Evolutionary conservation across 2,888 invertebrate genomes (phyloP), one percentile per base, ranked within the genome.

Genomic region (Rapana venosa): DNA sequence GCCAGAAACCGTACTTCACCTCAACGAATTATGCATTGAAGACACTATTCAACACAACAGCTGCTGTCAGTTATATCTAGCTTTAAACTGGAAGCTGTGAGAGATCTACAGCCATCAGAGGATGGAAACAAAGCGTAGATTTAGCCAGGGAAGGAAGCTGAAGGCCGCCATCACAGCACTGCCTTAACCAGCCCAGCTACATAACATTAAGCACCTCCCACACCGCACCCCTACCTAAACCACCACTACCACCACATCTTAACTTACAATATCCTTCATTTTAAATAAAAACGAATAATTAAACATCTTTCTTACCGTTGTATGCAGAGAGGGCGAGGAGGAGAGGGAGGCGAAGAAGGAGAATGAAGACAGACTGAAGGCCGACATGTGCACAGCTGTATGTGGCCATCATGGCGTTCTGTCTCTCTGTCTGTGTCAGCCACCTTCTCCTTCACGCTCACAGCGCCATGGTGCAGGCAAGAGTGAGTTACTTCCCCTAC

Each of bases 331-430:
- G 30, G 30, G 20, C 30, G 58, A 85, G 26, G 5, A 56, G 8
- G 8, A 85, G 58, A 30, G n/a, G 30, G 35, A 58, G n/a, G n/a
- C 58, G 32, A 13, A 85, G 56, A 30, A 85, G 84, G 58, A 58
- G 36, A 85, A 58, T 20, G 58, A 56, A 85, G 84, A 85, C 15
- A 56, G 84, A 58, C 22, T 58, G 47, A 47, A 47, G 35, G 30
- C 58, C n/a, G 58, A 85, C 84, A 58, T 36, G 11, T 58, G 26
- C 84, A 85, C 58, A 85, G 58, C 56, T 58, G 58, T 36, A 17
- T 58, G 30, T 30, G 30, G 17, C 84, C 84, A 85, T 85, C 84
- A 85, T 85, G 84, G 84, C 84, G 84, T 6, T 85, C 32, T 36
- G 83, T 85, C 84, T 85, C 13, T 85, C 84, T 85, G 30, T 85